A percentile compares a stretch with the other conserved stretches of the same genome.
These are phyloP conservation scores for Amiota minor DNA, from an alignment of 2,888 invertebrate species.

Conservation along the genomic window DNA sequence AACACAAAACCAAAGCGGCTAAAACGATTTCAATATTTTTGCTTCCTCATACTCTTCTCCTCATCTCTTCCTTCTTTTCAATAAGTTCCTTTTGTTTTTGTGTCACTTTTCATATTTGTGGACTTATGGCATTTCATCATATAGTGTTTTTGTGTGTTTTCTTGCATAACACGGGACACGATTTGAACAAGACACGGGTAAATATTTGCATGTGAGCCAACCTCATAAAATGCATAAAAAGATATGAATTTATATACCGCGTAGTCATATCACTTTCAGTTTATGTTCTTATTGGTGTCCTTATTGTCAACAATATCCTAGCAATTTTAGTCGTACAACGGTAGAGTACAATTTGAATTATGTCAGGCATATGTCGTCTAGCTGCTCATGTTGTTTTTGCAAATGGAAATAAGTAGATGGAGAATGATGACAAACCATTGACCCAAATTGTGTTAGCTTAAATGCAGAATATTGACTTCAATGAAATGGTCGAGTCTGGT, in stretches of 20 bases:
- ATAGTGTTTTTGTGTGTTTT: too few species aligned
- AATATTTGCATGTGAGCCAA: constrained; percentile 22
- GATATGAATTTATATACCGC: constrained; percentile 26
- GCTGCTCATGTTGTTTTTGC: neutral
- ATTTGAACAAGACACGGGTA: neutral
- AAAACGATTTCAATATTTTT: constrained; percentile 23
- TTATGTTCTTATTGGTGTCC: neutral
- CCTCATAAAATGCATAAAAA: constrained; percentile 24
- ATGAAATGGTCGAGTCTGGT: too few species aligned
- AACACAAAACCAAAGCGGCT: constrained; percentile 6
- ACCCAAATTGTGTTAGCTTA: constrained; percentile 7
- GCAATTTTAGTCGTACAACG: neutral
- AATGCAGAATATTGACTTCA: too few species aligned
- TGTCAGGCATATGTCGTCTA: constrained; percentile 11
- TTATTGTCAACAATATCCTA: neutral
- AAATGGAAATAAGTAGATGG: too few species aligned
- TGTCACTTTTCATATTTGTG: too few species aligned
- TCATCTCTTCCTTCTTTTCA: too few species aligned
- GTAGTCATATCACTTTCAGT: neutral
- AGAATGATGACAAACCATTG: too few species aligned
- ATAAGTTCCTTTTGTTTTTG: too few species aligned
- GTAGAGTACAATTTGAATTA: neutral
- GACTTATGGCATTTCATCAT: too few species aligned
- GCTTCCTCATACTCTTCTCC: neutral
- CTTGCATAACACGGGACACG: neutral